Base-by-base conservation (phyloP, 1,140 invertebrate genomes). In the Conopomorpha cramerella region DNA sequence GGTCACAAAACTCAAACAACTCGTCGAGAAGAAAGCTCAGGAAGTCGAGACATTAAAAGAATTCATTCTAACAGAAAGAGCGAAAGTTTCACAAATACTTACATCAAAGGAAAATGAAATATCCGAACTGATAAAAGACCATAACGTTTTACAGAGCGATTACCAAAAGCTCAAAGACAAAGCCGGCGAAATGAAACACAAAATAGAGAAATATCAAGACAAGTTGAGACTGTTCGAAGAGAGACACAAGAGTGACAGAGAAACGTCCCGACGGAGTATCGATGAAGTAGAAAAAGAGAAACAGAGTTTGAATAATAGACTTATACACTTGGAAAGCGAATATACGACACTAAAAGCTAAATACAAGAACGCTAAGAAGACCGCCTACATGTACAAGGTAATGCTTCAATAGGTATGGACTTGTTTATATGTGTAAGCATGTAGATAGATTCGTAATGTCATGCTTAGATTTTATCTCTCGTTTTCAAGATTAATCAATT, bases 381-480 rank as follows among this genome's bases (percentile, higher is more conserved):
- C 79, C 3, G 74, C 77, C 8, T 57, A 64, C n/a, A 81, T 80
- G 43, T 82, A 83, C 55, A 82, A 82, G 66, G 78, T 79, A 45
- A 35, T n/a, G n/a, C n/a, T n/a, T n/a, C n/a, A n/a, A n/a, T n/a
- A n/a, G n/a, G n/a, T n/a, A n/a, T n/a, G n/a, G n/a, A n/a, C n/a
- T n/a, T n/a, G n/a, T n/a, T n/a, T n/a, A n/a, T n/a, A n/a, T n/a
- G n/a, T n/a, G n/a, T n/a, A n/a, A n/a, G n/a, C n/a, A n/a, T n/a
- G n/a, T n/a, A n/a, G n/a, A n/a, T n/a, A n/a, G n/a, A n/a, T n/a
- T n/a, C n/a, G n/a, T n/a, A n/a, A n/a, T n/a, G n/a, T n/a, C n/a
- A n/a, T n/a, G n/a, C n/a, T n/a, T n/a, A n/a, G n/a, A n/a, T n/a
- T n/a, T n/a, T n/a, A n/a, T n/a, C n/a, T n/a, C n/a, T n/a, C n/a